phyloP scores from a whole-genome alignment of 2,797 vertebrate genomes.

The Spheniscus humboldti region DNA sequence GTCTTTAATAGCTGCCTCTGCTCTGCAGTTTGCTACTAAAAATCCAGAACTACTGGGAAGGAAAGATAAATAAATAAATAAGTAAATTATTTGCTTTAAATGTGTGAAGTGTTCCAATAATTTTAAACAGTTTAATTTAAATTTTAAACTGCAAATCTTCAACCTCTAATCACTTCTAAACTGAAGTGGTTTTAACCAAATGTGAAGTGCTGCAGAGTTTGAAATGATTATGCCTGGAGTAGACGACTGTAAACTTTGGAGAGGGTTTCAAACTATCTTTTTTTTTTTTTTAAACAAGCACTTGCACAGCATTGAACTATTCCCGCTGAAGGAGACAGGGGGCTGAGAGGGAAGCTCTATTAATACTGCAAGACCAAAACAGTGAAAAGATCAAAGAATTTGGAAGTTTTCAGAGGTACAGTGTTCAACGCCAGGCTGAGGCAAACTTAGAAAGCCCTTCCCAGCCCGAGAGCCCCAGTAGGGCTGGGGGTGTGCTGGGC shows the following conservation, averaged over 20 bases:
- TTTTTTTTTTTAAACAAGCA: background rate
- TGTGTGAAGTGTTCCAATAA: conserved; percentile 68
- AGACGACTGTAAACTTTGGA: conserved; percentile 50
- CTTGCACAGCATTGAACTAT: background rate
- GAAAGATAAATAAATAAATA: conserved; percentile 49
- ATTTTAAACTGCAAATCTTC: conserved; percentile 77
- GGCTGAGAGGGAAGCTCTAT: background rate
- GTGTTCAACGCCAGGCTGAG: background rate
- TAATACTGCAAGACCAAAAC: background rate
- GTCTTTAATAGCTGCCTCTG: background rate
- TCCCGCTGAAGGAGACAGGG: background rate
- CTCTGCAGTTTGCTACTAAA: background rate
- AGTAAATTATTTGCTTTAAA: conserved; percentile 75
- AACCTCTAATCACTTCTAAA: conserved; percentile 77
- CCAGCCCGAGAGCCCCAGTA: rapidly evolving
- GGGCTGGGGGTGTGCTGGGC: rapidly evolving
- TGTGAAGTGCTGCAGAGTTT: conserved; percentile 70
- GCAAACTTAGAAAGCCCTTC: background rate
- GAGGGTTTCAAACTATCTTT: background rate
- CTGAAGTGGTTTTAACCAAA: conserved; percentile 78
- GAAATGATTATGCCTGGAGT: conserved; percentile 60
- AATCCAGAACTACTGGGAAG: conserved; percentile 29
- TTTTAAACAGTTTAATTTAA: conserved; percentile 78
- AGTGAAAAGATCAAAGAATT: background rate
- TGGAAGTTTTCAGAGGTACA: background rate